phyloP scores from a whole-genome alignment of 92 coral and sea anemone species.

The Zoanthus sansibaricus region DNA sequence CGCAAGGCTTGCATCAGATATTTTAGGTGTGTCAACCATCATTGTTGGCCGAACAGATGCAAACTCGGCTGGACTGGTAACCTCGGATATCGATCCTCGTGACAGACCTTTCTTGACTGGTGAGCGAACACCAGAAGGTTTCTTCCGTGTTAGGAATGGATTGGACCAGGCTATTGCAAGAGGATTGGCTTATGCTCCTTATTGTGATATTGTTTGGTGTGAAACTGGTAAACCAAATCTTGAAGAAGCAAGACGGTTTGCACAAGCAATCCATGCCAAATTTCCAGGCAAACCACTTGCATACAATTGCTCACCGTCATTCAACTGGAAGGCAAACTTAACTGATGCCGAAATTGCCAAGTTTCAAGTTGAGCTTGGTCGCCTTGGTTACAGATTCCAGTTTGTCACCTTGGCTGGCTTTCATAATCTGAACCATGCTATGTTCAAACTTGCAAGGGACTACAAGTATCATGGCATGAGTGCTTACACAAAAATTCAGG shows the following conservation, averaged over 20 bases:
- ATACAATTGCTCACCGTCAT: constrained; percentile 99
- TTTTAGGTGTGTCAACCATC: constrained; percentile 88
- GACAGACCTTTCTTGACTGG: constrained; percentile 96
- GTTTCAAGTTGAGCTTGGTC: constrained; percentile 94
- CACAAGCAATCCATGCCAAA: constrained; percentile 87
- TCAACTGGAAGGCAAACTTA: constrained; percentile 99
- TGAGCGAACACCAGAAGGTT: constrained; percentile 96
- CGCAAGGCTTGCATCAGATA: constrained; percentile 95
- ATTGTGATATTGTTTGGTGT: constrained; percentile 96
- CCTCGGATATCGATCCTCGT: constrained; percentile 94
- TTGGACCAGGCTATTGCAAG: constrained; percentile 96
- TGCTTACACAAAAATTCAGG: constrained; percentile 91
- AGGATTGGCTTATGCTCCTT: constrained; percentile 95
- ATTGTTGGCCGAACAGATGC: constrained; percentile 98
- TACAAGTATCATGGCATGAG: constrained; percentile 93
- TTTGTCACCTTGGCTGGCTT: constrained; percentile 98
- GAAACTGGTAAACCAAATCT: constrained; percentile 95
- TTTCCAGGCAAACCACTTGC: constrained; percentile 98
- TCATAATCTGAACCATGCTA: constrained; percentile 95
- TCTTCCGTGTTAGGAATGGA: constrained; percentile 84
- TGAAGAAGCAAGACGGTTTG: constrained; percentile 91
- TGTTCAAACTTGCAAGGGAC: constrained; percentile 94
- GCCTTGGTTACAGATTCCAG: constrained; percentile 94
- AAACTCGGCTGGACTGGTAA: constrained; percentile 92
- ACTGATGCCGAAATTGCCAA: constrained; percentile 87